A percentile compares a stretch with the other conserved stretches of the same genome.
phyloP scores from a whole-genome alignment of 1,140 invertebrate genomes.

The Platyscapa corneri region DNA sequence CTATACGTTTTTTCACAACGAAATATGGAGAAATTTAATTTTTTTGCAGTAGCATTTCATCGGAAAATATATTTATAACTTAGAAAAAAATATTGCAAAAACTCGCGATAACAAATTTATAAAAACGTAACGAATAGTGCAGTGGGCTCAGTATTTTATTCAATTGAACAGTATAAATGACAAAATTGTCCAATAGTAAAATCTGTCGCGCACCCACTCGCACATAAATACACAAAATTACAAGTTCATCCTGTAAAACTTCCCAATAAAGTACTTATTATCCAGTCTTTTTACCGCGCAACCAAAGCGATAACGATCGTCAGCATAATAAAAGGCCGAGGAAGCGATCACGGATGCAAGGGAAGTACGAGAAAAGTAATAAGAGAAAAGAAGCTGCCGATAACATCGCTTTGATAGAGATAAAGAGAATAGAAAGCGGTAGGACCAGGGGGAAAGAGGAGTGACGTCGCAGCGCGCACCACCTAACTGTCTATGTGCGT shows the following conservation, averaged over 20 bases:
- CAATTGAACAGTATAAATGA: too few relatives aligned
- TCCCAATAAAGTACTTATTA: constrained; percentile 45
- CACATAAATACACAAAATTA: not conserved
- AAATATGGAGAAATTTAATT: too few relatives aligned
- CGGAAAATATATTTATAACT: too few relatives aligned
- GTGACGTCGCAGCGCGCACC: constrained; percentile 52
- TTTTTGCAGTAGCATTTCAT: too few relatives aligned
- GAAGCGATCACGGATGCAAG: not conserved
- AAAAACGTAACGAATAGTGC: too few relatives aligned
- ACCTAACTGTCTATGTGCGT: constrained; percentile 34
- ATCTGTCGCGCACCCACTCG: too few relatives aligned
- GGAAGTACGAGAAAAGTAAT: constrained; percentile 7
- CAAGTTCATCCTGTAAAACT: not conserved
- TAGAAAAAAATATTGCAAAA: too few relatives aligned
- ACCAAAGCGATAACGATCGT: constrained; percentile 40
- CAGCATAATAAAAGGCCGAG: constrained; percentile 19
- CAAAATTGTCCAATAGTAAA: too few relatives aligned
- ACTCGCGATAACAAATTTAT: too few relatives aligned
- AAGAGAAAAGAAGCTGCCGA: constrained; percentile 38
- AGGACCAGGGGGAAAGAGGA: not conserved
- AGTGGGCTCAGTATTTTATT: too few relatives aligned
- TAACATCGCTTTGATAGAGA: constrained; percentile 19
- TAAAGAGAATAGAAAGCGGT: not conserved
- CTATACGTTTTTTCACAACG: too few relatives aligned
- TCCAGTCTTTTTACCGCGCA: not conserved